These are phyloP conservation scores for Dasysyrphus tricinctus DNA, from an alignment of 2,888 invertebrate species.

Conservation along the genomic window DNA sequence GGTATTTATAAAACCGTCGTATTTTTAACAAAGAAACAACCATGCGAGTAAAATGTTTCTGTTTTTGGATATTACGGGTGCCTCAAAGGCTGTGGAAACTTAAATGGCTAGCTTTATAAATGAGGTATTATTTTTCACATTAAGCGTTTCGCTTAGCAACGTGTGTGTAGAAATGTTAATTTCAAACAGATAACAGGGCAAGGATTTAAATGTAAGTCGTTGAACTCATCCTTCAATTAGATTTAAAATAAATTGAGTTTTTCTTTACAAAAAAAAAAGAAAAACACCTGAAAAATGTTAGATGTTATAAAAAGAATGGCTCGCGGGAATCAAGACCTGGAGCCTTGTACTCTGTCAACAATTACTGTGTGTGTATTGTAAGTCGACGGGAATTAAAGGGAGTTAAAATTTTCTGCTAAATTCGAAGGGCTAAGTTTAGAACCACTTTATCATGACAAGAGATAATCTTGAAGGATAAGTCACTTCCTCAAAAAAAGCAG, in stretches of 20 bases:
- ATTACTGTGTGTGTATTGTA: too few relatives aligned
- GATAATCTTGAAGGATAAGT: background rate
- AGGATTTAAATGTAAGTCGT: constrained; percentile 23
- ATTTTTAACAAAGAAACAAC: constrained; percentile 9
- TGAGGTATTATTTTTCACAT: constrained; percentile 18
- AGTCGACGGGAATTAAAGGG: too few relatives aligned
- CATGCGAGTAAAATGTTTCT: constrained; percentile 43
- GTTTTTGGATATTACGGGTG: constrained; percentile 26
- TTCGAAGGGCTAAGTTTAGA: too few relatives aligned
- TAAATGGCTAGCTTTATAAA: constrained; percentile 28
- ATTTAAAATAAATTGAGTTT: constrained; percentile 4
- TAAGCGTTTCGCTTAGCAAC: constrained; percentile 16
- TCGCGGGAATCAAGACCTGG: too few relatives aligned
- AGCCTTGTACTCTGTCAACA: too few relatives aligned
- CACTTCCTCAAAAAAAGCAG: too few relatives aligned
- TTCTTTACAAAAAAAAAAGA: background rate
- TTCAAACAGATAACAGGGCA: background rate
- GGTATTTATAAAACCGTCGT: constrained; percentile 10
- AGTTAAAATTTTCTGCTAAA: too few relatives aligned
- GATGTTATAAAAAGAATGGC: background rate
- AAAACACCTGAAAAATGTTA: background rate
- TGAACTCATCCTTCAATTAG: background rate
- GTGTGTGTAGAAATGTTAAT: constrained; percentile 11
- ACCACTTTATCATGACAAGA: too few relatives aligned
- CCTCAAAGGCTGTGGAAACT: constrained; percentile 24